Base-by-base conservation (phyloP, 2,113 vertebrate genomes). In the Bos indicus region DNA sequence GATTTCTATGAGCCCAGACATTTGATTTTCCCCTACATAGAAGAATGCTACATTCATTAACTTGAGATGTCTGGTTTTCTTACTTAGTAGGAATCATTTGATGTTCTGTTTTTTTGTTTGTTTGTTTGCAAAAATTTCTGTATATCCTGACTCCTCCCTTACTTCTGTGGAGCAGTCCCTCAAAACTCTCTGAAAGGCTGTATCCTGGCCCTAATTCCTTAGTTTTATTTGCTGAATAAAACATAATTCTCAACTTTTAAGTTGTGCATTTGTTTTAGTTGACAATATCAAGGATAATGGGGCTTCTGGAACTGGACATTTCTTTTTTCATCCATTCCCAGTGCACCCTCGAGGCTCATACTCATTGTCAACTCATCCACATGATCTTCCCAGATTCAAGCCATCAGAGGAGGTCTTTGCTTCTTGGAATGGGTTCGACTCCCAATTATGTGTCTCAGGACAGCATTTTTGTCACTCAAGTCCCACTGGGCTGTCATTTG, bases 401-500 rank as follows among this genome's bases (percentile, higher is more conserved):
- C 11, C 71, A 54, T 10, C 74, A 28, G 14, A 1, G 1, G 26
- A 30, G 36, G 14, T 21, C 30, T 54, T 40, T 48, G 52, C 26
- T 56, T 80, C 51, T 74, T 52, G n/a, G 23, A 84, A 60, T 5
- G 11, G 7, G 19, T 82, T 54, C 4, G 1, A 40, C 11, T 52
- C 43, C 15, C 0, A 1, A 48, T 36, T 19, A 26, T 33, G 1
- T 13, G 46, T 28, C 91, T 78, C 46, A 57, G 36, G 12, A 62
- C 3, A 13, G 6, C 5, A 9, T 56, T 48, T 54, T 7, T 2
- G 13, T 26, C 30, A 14, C 36, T 59, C 5, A 6, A 30, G 1
- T 19, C 12, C 16, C 81, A 7, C 1, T 17, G 23, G 64, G 8
- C 2, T n/a, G 5, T 5, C 7, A 1, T 11, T 52, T 26, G 56